Conservation (phyloP, 2,888 invertebrate genomes). For the Mechanitis messenoides region DNA sequence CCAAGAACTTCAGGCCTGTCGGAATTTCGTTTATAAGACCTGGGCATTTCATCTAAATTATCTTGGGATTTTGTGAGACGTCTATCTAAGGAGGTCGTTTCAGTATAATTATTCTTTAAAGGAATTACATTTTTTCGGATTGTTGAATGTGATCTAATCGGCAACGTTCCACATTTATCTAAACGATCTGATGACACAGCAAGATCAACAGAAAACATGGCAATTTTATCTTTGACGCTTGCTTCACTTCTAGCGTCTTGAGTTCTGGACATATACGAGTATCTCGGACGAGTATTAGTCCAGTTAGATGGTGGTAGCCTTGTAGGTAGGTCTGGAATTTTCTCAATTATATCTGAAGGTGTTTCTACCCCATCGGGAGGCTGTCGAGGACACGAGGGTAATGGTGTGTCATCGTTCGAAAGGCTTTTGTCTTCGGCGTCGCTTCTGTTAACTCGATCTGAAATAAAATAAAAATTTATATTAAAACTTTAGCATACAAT, state of each 20-base stretch:
- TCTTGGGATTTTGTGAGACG: conserved; percentile 70
- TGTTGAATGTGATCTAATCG: conserved; percentile 47
- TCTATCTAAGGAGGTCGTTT: conserved; percentile 61
- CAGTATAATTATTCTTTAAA: conserved; percentile 51
- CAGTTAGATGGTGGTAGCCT: conserved; percentile 55
- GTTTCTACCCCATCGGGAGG: conserved; percentile 91
- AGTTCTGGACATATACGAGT: conserved; percentile 73
- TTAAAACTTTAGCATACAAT: neutral
- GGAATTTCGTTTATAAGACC: conserved; percentile 52
- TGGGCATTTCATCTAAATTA: conserved; percentile 72
- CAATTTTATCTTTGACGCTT: conserved; percentile 90
- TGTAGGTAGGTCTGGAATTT: conserved; percentile 59
- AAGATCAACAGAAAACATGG: conserved; percentile 84
- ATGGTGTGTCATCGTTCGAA: conserved; percentile 67
- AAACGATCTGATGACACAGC: conserved; percentile 57
- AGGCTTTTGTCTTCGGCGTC: conserved; percentile 70
- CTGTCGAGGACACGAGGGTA: conserved; percentile 81
- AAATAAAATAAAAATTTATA: conserved; percentile 25
- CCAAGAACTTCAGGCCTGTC: conserved; percentile 73
- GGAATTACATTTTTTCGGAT: conserved; percentile 50
- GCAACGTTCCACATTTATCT: conserved; percentile 65
- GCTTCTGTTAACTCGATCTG: conserved; percentile 68
- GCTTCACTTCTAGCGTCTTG: conserved; percentile 88
- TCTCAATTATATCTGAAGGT: conserved; percentile 81
- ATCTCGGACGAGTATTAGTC: conserved; percentile 54